Evolutionary conservation across 2,888 invertebrate genomes (phyloP), one percentile per base, ranked within the genome.

Genomic region (Dexiosoma caninum): DNA sequence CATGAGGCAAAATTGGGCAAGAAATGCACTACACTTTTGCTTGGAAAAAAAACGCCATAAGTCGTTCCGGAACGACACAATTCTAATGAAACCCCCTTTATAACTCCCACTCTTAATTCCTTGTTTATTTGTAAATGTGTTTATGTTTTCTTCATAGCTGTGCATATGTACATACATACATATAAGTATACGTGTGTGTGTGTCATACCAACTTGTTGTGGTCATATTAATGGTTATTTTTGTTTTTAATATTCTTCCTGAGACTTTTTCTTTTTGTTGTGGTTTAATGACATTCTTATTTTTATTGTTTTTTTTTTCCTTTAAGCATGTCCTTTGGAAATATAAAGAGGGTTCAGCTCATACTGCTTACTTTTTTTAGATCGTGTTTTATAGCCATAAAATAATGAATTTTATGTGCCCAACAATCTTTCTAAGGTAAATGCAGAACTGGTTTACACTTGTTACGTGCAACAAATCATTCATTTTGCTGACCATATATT

Each of bases 401-500:
- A 75, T 49, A 75, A 57, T 57, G 40, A 46, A 40, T 49, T 57
- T 66, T 59, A 75, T 66, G 40, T 27, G 57, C 40, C 37, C 16
- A 40, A 40, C 14, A 40, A 32, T 30, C 14, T 16, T 71, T 5
- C n/a, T 1, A 6, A 32, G 4, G 40, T 32, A n/a, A 19, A 53
- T 10, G 4, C 27, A 57, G 32, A 30, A 10, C 7, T 37, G 42
- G 19, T 19, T 40, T 5, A 53, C n/a, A 42, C 6, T 55, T 27
- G 8, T 57, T 8, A 40, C n/a, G n/a, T 37, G 19, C 30, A n/a
- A n/a, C n/a, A n/a, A n/a, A n/a, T n/a, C n/a, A n/a, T n/a, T n/a
- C n/a, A n/a, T n/a, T n/a, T n/a, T n/a, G n/a, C n/a, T n/a, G n/a
- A n/a, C n/a, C n/a, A n/a, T n/a, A n/a, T n/a, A n/a, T n/a, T n/a